A percentile compares a stretch with the other conserved stretches of the same genome.
phyloP scores from a whole-genome alignment of 1,140 invertebrate species.

The Papilio dardanus region DNA sequence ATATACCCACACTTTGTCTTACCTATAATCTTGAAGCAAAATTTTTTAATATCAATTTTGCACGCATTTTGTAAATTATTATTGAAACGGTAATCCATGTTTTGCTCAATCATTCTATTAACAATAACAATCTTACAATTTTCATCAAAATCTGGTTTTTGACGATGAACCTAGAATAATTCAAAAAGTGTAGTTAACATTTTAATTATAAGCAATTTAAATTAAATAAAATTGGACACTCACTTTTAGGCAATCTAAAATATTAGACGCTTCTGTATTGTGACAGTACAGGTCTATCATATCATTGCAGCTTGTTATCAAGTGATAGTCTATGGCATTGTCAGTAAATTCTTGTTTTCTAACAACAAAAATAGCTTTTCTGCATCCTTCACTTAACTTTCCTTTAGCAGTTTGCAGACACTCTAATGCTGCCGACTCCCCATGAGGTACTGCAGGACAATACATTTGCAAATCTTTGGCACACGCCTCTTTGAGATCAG shows the following conservation, averaged over 20 bases:
- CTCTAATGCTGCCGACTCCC: constrained; percentile 91
- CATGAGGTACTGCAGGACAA: constrained; percentile 88
- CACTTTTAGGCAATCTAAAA: constrained; percentile 89
- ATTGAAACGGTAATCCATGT: constrained; percentile 96
- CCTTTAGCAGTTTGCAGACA: constrained; percentile 90
- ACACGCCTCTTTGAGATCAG: constrained; percentile 89
- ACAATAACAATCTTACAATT: constrained; percentile 94
- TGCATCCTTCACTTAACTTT: constrained; percentile 87
- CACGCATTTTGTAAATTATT: constrained; percentile 91
- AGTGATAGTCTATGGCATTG: constrained; percentile 92
- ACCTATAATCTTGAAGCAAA: constrained; percentile 86
- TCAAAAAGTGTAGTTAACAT: neutral
- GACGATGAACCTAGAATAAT: constrained; percentile 87
- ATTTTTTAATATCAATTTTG: constrained; percentile 88
- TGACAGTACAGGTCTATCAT: constrained; percentile 93
- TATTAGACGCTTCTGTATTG: constrained; percentile 85
- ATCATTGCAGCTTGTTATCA: constrained; percentile 91
- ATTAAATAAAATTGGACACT: constrained; percentile 10
- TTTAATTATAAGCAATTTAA: constrained; percentile 4
- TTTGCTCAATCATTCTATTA: constrained; percentile 95
- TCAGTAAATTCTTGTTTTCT: constrained; percentile 93
- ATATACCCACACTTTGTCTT: constrained; percentile 66
- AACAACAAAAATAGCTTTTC: constrained; percentile 91
- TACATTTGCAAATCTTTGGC: constrained; percentile 89
- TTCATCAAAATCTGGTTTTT: constrained; percentile 91